Conservation (phyloP, 1,140 invertebrate genomes). For the Anadara kagoshimensis region DNA sequence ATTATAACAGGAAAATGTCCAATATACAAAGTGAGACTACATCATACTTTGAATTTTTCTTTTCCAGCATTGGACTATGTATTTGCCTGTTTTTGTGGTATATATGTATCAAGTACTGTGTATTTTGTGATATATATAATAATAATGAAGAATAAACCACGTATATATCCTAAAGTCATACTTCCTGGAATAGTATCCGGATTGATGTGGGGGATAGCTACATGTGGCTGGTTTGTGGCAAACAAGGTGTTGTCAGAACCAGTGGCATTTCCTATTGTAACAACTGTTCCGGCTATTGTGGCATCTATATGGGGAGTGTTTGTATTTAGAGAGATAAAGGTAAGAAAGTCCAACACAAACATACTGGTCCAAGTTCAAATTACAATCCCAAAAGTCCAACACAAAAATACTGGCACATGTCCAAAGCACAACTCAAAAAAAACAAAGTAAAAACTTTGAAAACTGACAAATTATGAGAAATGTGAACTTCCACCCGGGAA, state of each 20-base stretch:
- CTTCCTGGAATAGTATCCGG: slow-evolving; percentile 73
- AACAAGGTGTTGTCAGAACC: slow-evolving; percentile 73
- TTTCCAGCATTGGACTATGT: slow-evolving; percentile 73
- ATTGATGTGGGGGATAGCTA: slow-evolving; percentile 74
- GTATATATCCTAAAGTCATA: slow-evolving; percentile 71
- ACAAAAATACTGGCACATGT: too few relatives aligned
- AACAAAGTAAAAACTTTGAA: too few relatives aligned
- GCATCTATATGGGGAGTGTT: slow-evolving; percentile 65
- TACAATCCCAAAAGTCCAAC: too few relatives aligned
- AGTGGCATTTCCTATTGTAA: slow-evolving; percentile 74
- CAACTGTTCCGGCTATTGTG: slow-evolving; percentile 62
- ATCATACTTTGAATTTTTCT: neutral
- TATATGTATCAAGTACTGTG: slow-evolving; percentile 70
- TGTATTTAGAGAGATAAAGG: slow-evolving; percentile 67
- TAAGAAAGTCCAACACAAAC: too few relatives aligned
- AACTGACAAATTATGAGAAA: too few relatives aligned
- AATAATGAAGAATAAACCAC: slow-evolving; percentile 70
- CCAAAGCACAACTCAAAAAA: too few relatives aligned
- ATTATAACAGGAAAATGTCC: too few relatives aligned
- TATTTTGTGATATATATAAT: slow-evolving; percentile 72
- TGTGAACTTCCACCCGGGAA: too few relatives aligned
- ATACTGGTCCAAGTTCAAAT: too few relatives aligned
- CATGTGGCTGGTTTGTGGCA: slow-evolving; percentile 73
- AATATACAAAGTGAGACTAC: too few relatives aligned
- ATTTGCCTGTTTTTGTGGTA: slow-evolving; percentile 75